Percentiles rank a stretch among this genome's conserved stretches.
Evolutionary conservation across 2,888 invertebrate genomes (phyloP).

Genomic region (Acronicta psi): DNA sequence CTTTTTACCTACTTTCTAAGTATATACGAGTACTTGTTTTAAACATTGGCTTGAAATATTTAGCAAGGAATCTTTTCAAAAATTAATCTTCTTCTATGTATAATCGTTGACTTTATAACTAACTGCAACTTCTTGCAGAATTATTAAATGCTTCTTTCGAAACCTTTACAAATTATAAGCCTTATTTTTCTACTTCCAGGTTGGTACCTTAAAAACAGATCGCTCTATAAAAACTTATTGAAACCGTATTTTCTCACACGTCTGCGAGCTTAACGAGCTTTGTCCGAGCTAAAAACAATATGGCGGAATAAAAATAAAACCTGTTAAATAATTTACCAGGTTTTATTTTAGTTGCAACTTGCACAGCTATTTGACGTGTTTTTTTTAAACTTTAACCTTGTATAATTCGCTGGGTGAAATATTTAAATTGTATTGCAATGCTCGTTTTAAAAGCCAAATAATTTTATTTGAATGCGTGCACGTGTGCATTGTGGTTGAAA

Average conservation of each 20-base stretch:
- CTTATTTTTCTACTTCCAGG: too few species aligned
- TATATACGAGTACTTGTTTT: too few species aligned
- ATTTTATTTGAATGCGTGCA: slow-evolving; percentile 3
- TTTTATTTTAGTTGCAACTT: slow-evolving; percentile 4
- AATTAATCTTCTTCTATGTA: too few species aligned
- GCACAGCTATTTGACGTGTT: neutral
- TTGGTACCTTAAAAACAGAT: too few species aligned
- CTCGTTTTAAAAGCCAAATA: neutral
- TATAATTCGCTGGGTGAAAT: neutral
- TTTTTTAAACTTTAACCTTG: neutral
- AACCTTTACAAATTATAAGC: too few species aligned
- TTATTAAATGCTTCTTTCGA: too few species aligned
- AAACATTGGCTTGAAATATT: too few species aligned
- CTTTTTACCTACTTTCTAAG: neutral
- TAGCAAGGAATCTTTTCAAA: too few species aligned
- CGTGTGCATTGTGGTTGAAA: neutral
- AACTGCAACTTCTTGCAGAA: too few species aligned
- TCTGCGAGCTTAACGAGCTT: slow-evolving; percentile 18
- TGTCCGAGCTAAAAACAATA: slow-evolving; percentile 36
- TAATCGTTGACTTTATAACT: too few species aligned
- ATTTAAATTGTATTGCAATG: neutral
- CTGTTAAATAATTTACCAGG: neutral
- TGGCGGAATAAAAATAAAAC: slow-evolving; percentile 8
- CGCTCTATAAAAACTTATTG: neutral
- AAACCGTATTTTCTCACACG: slow-evolving; percentile 1